Base-by-base conservation (phyloP, 2,888 invertebrate species). In the Helleia helle region DNA sequence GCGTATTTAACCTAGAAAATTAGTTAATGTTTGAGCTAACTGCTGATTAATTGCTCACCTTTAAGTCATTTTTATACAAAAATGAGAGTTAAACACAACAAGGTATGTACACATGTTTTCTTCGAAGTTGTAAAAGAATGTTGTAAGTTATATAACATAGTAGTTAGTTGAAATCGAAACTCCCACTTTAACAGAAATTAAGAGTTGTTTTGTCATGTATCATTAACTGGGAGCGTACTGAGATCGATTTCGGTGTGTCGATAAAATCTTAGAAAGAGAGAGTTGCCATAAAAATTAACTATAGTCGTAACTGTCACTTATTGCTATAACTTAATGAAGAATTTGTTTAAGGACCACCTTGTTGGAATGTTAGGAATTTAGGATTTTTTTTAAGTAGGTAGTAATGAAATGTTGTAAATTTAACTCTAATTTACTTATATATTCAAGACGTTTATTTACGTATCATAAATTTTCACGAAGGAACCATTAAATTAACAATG, bases 161-260 rank as follows among this genome's bases (percentile, higher is more conserved):
- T 6, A 12, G 11, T 2, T 7, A 34, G 8, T 18, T 34, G 34
- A 34, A 34, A 34, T 34, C n/a, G 18, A 34, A 34, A 34, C 18
- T 34, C 18, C 34, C n/a, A 22, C 18, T 34, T 34, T 34, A 7
- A 34, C 12, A 18, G 11, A 12, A 34, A 34, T 18, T 9, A 34
- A 22, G 34, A 34, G 11, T 22, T 11, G 6, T 7, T 7, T 18
- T 34, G 34, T 18, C 18, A 22, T 18, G 1, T 11, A 34, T 12
- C 34, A 12, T 34, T 22, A 34, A 34, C 11, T 34, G 22, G 11
- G 22, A 22, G n/a, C 9, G 13, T 34, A 34, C 34, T 11, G 7
- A 22, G 7, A 34, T 34, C 34, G 34, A 22, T 34, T 34, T 34
- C 34, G 12, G 18, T 12, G 22, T 12, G 22, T 8, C 8, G 22